Evolutionary conservation across 2,113 vertebrate genomes (phyloP), one percentile per base, ranked within the genome.

Genomic region (Neodon shergylaensis): DNA sequence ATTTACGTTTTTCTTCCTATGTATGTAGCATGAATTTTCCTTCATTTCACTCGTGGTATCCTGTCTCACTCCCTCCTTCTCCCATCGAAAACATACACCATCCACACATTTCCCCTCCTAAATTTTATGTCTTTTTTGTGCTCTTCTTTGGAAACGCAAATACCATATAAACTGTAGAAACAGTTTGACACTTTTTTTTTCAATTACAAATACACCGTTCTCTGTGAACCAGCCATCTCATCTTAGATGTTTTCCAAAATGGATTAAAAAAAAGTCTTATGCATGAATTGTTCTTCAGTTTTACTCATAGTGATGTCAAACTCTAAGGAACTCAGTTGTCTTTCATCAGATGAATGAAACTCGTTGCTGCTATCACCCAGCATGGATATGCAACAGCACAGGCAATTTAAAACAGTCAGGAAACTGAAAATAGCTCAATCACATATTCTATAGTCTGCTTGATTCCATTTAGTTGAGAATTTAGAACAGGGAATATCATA

Each of bases 151-250:
- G 9, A 54, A 66, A 72, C 61, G 14, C 21, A 82, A 89, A 77
- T 28, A 88, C 22, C 12, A 91, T 8, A 68, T 66, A 9, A 5
- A 89, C 28, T 86, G 52, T 61, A 42, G 44, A 91, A 91, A 88
- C 9, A 88, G 12, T 70, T 88, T 49, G 33, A 11, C 28, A 88
- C 11, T 76, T 93, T 92, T 44, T 44, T 85, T 19, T 94, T 85
- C 21, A n/a, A 91, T 72, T 89, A 93, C 88, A 58, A 85, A 65
- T 36, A 49, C 58, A 44, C 90, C 76, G 52, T 94, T 91, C 47
- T 28, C 58, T 76, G 61, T 66, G 52, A 89, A 26, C 19, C 61
- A 54, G 39, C 24, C 13, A 49, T 58, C 61, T 79, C 3, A 93
- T 11, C 66, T 6, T 68, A 65, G 70, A 19, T 91, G 19, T 94